A percentile compares a stretch with the other conserved stretches of the same genome.
phyloP scores from a whole-genome alignment of 1,140 invertebrate genomes.

The Ceratina japonica region DNA sequence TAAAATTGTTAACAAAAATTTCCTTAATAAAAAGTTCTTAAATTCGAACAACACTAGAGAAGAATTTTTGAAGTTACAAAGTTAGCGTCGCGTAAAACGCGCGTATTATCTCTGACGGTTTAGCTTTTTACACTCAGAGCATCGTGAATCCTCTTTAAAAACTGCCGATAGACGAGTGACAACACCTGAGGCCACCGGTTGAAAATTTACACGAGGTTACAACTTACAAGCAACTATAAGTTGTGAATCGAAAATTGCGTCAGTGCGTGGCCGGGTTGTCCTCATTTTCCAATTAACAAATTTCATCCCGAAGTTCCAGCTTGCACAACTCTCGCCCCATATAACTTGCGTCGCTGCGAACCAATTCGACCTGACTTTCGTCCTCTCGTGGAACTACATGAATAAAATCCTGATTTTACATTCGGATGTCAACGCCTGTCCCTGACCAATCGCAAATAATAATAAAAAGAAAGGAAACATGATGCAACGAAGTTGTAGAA shows the following conservation, averaged over 20 bases:
- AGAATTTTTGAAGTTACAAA: no score
- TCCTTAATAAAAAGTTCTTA: no score
- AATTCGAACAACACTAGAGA: no score
- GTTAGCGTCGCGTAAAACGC: no score
- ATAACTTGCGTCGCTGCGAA: background rate
- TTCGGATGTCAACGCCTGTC: background rate
- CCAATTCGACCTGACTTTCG: background rate
- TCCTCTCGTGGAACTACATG: background rate
- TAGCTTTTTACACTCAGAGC: background rate
- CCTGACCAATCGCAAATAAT: background rate
- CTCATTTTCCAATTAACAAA: constrained; percentile 23
- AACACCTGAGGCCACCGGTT: background rate
- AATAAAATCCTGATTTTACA: constrained; percentile 13
- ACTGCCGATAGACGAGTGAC: background rate
- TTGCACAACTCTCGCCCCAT: background rate
- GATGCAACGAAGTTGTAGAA: no score
- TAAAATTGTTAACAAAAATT: no score
- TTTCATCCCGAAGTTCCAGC: background rate
- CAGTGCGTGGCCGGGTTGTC: background rate
- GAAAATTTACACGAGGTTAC: background rate
- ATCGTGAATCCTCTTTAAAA: background rate
- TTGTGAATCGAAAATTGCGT: background rate
- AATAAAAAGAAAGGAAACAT: background rate
- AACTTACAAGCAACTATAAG: background rate
- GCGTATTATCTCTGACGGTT: no score